Percentiles rank a stretch among this genome's conserved stretches.
Conservation (phyloP, 2,113 vertebrate genomes). For the Nymphicus hollandicus region DNA sequence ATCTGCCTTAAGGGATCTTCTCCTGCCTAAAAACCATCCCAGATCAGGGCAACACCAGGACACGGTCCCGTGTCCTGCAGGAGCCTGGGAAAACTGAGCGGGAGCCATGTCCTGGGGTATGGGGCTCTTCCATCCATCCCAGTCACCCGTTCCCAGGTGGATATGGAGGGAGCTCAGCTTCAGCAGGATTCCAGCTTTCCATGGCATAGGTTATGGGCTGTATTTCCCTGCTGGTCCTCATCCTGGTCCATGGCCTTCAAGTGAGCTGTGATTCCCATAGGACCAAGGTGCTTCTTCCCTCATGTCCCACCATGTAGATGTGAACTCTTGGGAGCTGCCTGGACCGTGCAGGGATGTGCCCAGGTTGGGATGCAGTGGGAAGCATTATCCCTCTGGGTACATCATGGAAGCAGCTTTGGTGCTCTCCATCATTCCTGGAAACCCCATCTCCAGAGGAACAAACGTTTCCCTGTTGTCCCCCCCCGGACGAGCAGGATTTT, state of each 20-base stretch:
- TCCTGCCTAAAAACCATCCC: too few relatives aligned
- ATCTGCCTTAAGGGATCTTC: too few relatives aligned
- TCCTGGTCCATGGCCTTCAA: neutral
- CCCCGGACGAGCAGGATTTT: fast-evolving
- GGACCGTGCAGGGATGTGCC: neutral
- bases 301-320: fast-evolving
- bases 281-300: neutral
- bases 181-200: neutral
- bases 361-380: neutral
- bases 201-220: too few relatives aligned
- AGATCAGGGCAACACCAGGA: too few relatives aligned
- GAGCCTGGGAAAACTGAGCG: too few relatives aligned
- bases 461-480: fast-evolving
- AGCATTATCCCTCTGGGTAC: neutral
- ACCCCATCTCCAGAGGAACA: neutral
- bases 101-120: neutral
- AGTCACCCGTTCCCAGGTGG: fast-evolving
- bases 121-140: neutral
- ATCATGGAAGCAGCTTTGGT: neutral
- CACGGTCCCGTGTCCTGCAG: too few relatives aligned
- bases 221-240: neutral
- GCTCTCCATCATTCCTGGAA: fast-evolving
- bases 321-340: neutral
- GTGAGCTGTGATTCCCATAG: neutral
- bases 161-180: neutral